Conservation (phyloP, 2,113 vertebrate genomes). For the Phaethon lepturus region DNA sequence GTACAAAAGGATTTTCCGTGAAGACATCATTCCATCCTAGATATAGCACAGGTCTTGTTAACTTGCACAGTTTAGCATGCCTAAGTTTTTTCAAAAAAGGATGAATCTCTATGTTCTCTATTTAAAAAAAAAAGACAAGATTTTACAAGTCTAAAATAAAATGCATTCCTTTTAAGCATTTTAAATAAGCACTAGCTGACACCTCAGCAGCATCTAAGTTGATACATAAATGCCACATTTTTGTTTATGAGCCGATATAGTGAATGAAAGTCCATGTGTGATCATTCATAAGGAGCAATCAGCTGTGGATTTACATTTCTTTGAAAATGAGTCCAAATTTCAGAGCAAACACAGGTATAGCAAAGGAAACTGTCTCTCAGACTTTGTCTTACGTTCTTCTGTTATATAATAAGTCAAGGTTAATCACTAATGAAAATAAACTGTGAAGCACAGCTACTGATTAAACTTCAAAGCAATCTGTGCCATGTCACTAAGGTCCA, state of each 20-base stretch:
- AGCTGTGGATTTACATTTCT: not conserved
- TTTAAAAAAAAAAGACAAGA: not conserved
- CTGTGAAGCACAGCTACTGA: not conserved
- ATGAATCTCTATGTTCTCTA: not conserved
- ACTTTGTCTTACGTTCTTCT: not conserved
- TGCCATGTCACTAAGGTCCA: not conserved
- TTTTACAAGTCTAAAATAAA: not conserved
- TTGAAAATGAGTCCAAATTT: not conserved
- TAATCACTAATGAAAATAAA: slow-evolving; percentile 24
- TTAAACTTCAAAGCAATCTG: slow-evolving; percentile 30
- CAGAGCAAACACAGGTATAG: not conserved
- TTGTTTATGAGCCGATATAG: not conserved
- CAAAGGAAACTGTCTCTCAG: not conserved
- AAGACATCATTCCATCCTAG: not conserved
- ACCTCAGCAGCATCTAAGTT: not conserved
- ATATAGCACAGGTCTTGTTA: not conserved
- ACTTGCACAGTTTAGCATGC: not conserved
- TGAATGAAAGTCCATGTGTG: not conserved
- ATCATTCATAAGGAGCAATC: not conserved
- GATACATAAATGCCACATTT: not conserved
- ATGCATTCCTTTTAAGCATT: not conserved
- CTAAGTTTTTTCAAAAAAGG: not conserved
- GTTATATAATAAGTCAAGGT: slow-evolving; percentile 39
- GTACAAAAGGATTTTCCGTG: not conserved
- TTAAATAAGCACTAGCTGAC: not conserved